These are phyloP conservation scores for Heterohyrax brucei DNA, from an alignment of 2,797 vertebrate genomes.

Conservation along the genomic window DNA sequence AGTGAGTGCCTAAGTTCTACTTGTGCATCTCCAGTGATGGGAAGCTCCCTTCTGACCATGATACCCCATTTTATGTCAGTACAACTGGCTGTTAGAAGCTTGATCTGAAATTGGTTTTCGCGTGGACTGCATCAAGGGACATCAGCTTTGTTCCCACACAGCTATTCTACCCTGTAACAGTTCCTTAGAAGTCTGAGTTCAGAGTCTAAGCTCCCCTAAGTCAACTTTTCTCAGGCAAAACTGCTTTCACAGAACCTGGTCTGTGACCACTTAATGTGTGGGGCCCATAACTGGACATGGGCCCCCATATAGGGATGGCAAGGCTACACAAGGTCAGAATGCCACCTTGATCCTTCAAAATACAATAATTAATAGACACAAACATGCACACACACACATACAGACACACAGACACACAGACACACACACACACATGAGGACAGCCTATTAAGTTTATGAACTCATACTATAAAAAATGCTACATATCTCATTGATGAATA, in stretches of 20 bases:
- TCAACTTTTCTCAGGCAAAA: conserved; percentile 23
- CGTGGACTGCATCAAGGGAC: background rate
- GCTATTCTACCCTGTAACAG: background rate
- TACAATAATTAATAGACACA: background rate
- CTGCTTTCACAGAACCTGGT: background rate
- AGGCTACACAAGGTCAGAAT: background rate
- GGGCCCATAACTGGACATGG: background rate
- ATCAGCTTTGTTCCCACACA: conserved; percentile 15
- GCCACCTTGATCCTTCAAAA: conserved; percentile 20
- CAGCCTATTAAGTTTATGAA: too few species aligned
- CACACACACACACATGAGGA: too few species aligned
- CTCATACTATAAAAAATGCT: too few species aligned
- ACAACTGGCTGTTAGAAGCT: background rate
- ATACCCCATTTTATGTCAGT: background rate
- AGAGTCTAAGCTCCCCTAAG: background rate
- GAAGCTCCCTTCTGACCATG: conserved; percentile 4
- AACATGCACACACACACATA: too few species aligned
- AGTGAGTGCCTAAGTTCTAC: background rate
- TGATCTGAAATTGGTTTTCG: conserved; percentile 40
- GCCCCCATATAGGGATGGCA: background rate
- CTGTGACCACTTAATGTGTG: background rate
- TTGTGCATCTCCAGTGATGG: background rate
- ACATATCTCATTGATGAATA: too few species aligned
- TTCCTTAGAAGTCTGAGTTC: background rate
- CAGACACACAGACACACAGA: too few species aligned